Evolutionary conservation across 2,888 invertebrate species (phyloP).

Genomic region (Erebia epiphron): DNA sequence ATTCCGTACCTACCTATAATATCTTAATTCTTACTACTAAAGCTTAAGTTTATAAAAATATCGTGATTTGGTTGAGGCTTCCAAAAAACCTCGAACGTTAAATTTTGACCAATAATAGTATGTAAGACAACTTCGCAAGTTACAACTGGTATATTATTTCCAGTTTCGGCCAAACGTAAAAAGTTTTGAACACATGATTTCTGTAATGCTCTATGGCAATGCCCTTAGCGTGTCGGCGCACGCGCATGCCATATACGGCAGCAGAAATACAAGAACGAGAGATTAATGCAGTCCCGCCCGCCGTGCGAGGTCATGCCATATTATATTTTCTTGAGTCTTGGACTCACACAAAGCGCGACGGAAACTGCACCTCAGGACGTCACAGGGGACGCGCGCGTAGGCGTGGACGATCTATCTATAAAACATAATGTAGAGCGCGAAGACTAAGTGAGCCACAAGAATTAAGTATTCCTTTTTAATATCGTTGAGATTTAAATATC

Average conservation of each 20-base stretch:
- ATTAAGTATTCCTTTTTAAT: too few relatives aligned
- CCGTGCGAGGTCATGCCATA: slow-evolving; percentile 59
- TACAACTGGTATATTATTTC: neutral
- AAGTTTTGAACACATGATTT: slow-evolving; percentile 23
- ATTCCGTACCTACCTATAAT: neutral
- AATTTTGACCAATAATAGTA: neutral
- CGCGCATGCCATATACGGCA: slow-evolving; percentile 74
- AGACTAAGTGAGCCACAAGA: too few relatives aligned
- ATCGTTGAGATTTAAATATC: too few relatives aligned
- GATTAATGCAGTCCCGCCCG: slow-evolving; percentile 66
- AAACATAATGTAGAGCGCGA: too few relatives aligned
- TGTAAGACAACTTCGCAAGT: neutral
- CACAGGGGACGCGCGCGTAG: too few relatives aligned
- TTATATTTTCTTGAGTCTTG: slow-evolving; percentile 52
- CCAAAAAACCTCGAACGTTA: neutral
- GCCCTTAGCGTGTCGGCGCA: slow-evolving; percentile 62
- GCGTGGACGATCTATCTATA: neutral
- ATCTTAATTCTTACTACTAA: neutral
- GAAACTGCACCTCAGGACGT: neutral
- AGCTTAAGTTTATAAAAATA: neutral
- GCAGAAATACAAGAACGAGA: slow-evolving; percentile 73
- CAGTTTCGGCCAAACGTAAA: slow-evolving; percentile 11
- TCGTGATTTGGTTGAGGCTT: neutral
- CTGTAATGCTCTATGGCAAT: slow-evolving; percentile 51
- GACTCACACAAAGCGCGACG: slow-evolving; percentile 21